phyloP scores from a whole-genome alignment of 2,113 vertebrate genomes.

The Rhinogobius similis region DNA sequence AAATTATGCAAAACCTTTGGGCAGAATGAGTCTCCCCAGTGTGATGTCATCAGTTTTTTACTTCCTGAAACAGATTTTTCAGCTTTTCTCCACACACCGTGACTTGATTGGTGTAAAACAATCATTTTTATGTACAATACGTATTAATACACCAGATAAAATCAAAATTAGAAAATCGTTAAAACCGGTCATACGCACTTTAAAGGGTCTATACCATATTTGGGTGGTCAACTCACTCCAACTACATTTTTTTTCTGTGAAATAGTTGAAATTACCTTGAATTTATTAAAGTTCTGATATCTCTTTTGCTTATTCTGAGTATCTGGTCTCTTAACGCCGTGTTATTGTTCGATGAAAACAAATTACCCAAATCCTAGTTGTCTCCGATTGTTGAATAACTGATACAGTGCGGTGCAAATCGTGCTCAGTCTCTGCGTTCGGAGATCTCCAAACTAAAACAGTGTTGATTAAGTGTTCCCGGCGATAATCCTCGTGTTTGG shows the following conservation, averaged over 20 bases:
- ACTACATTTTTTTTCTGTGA: neutral
- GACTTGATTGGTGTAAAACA: no score
- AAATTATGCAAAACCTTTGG: no score
- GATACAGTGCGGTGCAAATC: neutral
- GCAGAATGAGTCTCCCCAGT: no score
- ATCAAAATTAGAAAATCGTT: no score
- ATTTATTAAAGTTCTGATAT: neutral
- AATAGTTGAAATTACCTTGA: neutral
- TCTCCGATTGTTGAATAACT: neutral
- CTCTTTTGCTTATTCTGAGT: no score
- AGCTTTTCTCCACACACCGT: no score
- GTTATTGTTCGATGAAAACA: neutral
- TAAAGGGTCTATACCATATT: no score
- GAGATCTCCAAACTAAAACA: constrained; percentile 15
- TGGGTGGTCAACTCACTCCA: neutral
- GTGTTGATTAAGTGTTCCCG: constrained; percentile 54
- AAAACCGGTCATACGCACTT: no score
- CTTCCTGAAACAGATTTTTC: no score
- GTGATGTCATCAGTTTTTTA: no score
- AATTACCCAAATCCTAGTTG: neutral
- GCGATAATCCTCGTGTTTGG: constrained; percentile 46
- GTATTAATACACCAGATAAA: no score
- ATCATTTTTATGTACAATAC: no score
- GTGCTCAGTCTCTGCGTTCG: neutral
- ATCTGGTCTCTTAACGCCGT: neutral